Evolutionary conservation across 2,888 invertebrate species (phyloP).

Genomic region (Andrena fulva): DNA sequence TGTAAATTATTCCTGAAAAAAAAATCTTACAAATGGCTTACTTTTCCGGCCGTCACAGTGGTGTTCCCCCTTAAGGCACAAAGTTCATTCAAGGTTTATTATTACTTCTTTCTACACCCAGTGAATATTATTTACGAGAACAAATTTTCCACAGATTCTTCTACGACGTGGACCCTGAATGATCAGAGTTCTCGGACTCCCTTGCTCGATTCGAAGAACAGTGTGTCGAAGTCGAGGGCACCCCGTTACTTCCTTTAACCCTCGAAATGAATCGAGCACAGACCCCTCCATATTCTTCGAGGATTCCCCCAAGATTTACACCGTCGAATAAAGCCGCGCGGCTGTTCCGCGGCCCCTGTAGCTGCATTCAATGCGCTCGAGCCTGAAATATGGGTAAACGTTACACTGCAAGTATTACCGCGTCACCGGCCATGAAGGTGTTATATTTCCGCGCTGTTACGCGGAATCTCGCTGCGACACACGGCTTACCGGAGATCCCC

Average conservation of each 20-base stretch:
- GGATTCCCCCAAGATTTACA: constrained; percentile 57
- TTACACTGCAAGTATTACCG: constrained; percentile 61
- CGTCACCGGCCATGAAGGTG: constrained; percentile 58
- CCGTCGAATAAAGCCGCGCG: constrained; percentile 51
- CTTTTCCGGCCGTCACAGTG: too few species aligned
- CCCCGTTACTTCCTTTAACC: constrained; percentile 3
- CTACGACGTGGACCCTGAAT: background rate
- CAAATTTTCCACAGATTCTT: background rate
- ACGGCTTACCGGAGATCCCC: constrained; percentile 51
- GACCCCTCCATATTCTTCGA: constrained; percentile 49
- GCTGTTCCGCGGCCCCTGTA: constrained; percentile 31
- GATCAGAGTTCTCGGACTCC: background rate
- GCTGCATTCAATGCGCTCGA: constrained; percentile 53
- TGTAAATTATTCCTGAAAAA: too few species aligned
- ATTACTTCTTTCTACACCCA: too few species aligned
- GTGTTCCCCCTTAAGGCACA: too few species aligned
- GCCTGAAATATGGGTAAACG: constrained; percentile 60
- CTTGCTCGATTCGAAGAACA: background rate
- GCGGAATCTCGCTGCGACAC: constrained; percentile 55
- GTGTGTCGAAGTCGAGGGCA: constrained; percentile 20
- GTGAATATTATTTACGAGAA: background rate
- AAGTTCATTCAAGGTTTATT: too few species aligned
- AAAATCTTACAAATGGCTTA: too few species aligned
- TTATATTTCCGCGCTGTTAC: constrained; percentile 56
- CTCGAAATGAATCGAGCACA: constrained; percentile 37